Evolutionary conservation across 1,140 invertebrate genomes (phyloP).

Genomic region (Aphaenogaster rudis): DNA sequence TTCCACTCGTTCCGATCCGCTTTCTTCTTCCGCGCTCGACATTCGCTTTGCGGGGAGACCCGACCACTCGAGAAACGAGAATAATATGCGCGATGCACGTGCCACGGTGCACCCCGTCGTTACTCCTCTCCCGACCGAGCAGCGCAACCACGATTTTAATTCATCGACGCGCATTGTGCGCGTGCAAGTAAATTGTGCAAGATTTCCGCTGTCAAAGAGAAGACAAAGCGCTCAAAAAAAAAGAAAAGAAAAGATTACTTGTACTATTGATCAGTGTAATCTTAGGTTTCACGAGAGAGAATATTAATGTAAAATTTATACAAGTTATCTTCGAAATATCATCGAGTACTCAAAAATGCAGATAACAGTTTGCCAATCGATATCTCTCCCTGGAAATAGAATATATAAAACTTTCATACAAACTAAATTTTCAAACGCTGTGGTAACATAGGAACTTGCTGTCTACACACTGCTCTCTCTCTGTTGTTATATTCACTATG

Average conservation of each 20-base stretch:
- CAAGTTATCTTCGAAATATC: neutral
- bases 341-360: neutral
- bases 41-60: constrained; percentile 21
- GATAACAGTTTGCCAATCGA: neutral
- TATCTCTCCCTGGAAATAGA: constrained; percentile 4
- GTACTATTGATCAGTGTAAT: neutral
- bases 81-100: constrained; percentile 79
- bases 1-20: constrained; percentile 1
- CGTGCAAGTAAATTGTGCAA: constrained; percentile 39
- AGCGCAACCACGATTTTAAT: constrained; percentile 68
- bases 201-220: constrained; percentile 40
- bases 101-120: constrained; percentile 54
- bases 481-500: neutral
- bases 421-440: constrained; percentile 18
- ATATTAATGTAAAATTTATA: neutral
- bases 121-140: neutral
- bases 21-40: constrained; percentile 21
- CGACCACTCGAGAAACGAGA: constrained; percentile 76
- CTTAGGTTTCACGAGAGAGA: neutral
- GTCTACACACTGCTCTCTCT: neutral
- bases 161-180: constrained; percentile 49
- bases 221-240: neutral
- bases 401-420: constrained; percentile 5
- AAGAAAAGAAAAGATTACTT: neutral
- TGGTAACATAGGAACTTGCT: neutral